These are phyloP conservation scores for Caerostris darwini DNA, from an alignment of 1,140 invertebrate genomes.

Conservation along the genomic window DNA sequence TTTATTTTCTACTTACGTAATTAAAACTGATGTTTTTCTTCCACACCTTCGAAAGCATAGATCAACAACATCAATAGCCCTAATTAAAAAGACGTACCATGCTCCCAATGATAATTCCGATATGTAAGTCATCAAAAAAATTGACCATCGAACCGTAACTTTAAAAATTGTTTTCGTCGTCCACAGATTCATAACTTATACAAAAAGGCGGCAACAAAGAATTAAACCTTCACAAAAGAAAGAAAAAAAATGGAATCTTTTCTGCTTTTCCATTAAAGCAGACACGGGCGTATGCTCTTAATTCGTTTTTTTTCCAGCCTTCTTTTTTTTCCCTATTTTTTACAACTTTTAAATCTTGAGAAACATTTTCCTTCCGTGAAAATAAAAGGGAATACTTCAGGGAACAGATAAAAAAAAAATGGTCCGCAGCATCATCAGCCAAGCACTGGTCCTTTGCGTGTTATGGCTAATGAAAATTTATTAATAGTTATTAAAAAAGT, in stretches of 20 bases:
- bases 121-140: neutral
- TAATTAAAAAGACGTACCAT: conserved; percentile 2
- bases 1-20: neutral
- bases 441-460: neutral
- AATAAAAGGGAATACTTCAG: neutral
- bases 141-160: neutral
- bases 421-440: neutral
- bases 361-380: neutral
- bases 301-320: no score
- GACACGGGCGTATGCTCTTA: no score
- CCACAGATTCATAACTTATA: neutral
- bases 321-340: neutral
- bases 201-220: conserved; percentile 11
- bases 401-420: neutral
- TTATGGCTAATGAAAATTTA: conserved; percentile 8
- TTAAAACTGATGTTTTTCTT: conserved; percentile 20
- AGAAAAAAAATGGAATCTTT: no score
- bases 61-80: neutral
- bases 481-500: conserved; percentile 32
- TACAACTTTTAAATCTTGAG: neutral
- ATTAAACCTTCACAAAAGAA: neutral
- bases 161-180: conserved; percentile 6
- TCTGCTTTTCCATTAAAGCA: no score
- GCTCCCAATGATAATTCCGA: conserved; percentile 24
- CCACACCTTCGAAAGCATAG: neutral